phyloP scores from a whole-genome alignment of 2,888 invertebrate genomes.

The Cerceris ruficornis region DNA sequence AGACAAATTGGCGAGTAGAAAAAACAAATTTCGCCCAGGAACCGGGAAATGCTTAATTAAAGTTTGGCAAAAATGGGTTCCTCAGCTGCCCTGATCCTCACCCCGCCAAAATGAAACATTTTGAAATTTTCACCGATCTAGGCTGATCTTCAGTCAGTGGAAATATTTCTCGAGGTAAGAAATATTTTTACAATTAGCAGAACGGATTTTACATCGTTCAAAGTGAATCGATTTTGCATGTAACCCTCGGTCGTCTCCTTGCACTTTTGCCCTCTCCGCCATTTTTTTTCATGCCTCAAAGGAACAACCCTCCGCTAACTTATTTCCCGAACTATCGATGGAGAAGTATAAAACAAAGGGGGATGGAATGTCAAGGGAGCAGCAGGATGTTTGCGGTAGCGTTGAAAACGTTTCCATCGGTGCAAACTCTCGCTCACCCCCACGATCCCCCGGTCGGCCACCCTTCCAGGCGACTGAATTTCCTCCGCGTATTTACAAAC shows the following conservation, averaged over 20 bases:
- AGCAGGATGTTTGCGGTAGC: background rate
- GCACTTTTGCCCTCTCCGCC: background rate
- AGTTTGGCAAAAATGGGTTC: no score
- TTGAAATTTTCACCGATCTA: no score
- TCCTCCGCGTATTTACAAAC: constrained; percentile 8
- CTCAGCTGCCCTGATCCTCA: no score
- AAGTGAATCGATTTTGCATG: no score
- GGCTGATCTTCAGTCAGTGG: no score
- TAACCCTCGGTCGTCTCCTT: background rate
- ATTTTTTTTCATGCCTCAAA: background rate
- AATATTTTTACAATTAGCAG: no score
- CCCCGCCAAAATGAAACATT: no score
- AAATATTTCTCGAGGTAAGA: no score
- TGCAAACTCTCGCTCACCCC: background rate
- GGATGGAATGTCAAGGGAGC: background rate
- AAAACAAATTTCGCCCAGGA: no score
- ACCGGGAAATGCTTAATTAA: no score
- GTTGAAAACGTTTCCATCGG: constrained; percentile 1
- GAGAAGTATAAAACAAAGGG: background rate
- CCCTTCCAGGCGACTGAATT: constrained; percentile 10
- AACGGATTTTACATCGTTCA: no score
- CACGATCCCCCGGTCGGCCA: constrained; percentile 7
- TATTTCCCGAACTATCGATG: background rate
- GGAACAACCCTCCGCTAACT: background rate
- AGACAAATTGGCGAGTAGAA: no score